These are phyloP conservation scores for Pelecanoides urinatrix DNA, from an alignment of 2,113 vertebrate species.

Conservation along the genomic window DNA sequence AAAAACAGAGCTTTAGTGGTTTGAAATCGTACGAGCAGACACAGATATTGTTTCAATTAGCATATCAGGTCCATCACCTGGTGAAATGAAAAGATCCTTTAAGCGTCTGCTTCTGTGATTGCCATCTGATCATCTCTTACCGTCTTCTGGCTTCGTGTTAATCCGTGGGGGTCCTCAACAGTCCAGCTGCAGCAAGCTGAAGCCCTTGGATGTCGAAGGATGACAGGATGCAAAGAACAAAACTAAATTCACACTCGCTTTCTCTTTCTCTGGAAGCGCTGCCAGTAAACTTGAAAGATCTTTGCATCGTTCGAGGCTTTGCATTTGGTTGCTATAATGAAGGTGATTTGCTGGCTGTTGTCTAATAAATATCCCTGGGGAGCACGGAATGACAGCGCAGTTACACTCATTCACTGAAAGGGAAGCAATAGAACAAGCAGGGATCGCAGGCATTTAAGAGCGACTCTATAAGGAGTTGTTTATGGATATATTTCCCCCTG, in stretches of 20 bases:
- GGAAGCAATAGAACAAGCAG: neutral
- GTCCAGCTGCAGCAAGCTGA: neutral
- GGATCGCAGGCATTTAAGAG: neutral
- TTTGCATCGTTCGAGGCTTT: neutral
- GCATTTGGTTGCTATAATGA: neutral
- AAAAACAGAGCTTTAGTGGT: neutral
- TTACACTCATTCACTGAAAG: neutral
- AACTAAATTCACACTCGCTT: neutral
- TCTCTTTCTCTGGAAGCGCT: neutral
- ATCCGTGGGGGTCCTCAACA: neutral
- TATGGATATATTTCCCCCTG: fast-evolving
- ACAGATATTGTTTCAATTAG: neutral
- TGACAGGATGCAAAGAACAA: neutral
- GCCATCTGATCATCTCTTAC: neutral
- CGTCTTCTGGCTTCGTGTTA: neutral
- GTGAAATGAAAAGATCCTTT: slow-evolving; percentile 20
- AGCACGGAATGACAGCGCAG: neutral
- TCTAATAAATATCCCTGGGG: neutral
- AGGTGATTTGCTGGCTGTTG: neutral
- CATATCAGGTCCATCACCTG: neutral
- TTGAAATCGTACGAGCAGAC: neutral
- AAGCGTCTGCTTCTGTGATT: neutral
- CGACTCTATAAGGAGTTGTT: neutral
- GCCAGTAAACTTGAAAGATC: neutral
- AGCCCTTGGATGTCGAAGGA: neutral